phyloP scores from a whole-genome alignment of 2,113 vertebrate species.

The Dryoscopus gambensis region DNA sequence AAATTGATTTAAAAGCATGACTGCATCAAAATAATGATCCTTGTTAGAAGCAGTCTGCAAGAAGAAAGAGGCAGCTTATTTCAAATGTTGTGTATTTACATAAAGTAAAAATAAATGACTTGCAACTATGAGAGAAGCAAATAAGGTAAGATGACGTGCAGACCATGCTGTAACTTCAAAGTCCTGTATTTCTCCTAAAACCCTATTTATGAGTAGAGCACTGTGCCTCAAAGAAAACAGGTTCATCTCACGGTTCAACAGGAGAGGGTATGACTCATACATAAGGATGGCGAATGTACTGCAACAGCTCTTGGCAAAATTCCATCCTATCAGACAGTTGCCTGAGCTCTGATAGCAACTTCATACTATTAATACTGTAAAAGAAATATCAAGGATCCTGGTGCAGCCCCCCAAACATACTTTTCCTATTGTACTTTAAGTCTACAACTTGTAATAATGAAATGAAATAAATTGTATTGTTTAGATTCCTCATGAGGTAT shows the following conservation, averaged over 20 bases:
- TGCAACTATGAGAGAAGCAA: neutral
- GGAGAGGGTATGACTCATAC: neutral
- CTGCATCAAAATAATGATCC: neutral
- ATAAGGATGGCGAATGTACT: neutral
- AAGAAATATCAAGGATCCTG: neutral
- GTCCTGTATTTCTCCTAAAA: neutral
- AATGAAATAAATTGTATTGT: neutral
- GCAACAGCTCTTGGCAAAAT: neutral
- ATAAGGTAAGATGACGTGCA: neutral
- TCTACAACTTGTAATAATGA: neutral
- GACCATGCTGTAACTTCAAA: neutral
- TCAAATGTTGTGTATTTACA: neutral
- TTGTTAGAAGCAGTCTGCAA: neutral
- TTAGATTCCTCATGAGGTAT: neutral
- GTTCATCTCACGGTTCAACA: neutral
- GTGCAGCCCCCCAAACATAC: neutral
- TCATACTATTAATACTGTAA: neutral
- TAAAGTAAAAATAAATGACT: neutral
- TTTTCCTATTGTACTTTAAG: neutral
- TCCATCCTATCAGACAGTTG: neutral
- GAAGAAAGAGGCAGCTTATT: neutral
- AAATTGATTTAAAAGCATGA: neutral
- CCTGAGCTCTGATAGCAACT: neutral
- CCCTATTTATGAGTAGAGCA: neutral
- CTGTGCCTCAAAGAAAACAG: neutral